phyloP scores from a whole-genome alignment of 2,888 invertebrate species.

The Tigriopus californicus region DNA sequence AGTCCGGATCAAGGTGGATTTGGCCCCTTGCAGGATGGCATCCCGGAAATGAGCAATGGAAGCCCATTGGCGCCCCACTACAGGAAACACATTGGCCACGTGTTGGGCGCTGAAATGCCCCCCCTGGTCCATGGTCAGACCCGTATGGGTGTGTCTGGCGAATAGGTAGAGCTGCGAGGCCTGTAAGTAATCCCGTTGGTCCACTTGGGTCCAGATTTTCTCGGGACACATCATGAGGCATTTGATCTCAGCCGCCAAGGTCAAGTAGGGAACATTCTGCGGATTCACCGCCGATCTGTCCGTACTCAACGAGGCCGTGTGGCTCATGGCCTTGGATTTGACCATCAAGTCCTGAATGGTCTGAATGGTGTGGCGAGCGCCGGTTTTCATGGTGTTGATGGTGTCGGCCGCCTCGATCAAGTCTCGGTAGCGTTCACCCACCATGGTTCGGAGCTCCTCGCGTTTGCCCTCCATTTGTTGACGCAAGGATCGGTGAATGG shows the following conservation, averaged over 20 bases:
- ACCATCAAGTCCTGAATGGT: background rate
- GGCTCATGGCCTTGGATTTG: background rate
- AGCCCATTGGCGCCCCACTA: slow-evolving; percentile 4
- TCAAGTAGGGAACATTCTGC: background rate
- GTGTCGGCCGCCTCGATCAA: slow-evolving; percentile 5
- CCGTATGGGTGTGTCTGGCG: background rate
- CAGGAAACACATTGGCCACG: background rate
- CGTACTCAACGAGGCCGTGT: background rate
- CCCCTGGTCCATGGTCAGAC: background rate
- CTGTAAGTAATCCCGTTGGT: background rate
- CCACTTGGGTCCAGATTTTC: background rate
- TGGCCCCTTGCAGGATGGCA: background rate
- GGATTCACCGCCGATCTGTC: background rate
- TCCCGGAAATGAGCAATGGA: background rate
- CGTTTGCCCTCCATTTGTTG: background rate
- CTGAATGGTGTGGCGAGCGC: background rate
- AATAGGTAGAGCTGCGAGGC: background rate
- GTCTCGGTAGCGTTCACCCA: slow-evolving; percentile 9
- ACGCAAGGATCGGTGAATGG: background rate
- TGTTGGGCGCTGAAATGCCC: no score
- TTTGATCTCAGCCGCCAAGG: slow-evolving; percentile 2
- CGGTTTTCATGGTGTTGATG: background rate
- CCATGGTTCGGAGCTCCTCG: slow-evolving; percentile 2
- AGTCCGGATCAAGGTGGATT: background rate
- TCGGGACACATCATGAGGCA: slow-evolving; percentile 2